These are phyloP conservation scores for Mystacornis crossleyi DNA, from an alignment of 2,113 vertebrate species.

Conservation along the genomic window DNA sequence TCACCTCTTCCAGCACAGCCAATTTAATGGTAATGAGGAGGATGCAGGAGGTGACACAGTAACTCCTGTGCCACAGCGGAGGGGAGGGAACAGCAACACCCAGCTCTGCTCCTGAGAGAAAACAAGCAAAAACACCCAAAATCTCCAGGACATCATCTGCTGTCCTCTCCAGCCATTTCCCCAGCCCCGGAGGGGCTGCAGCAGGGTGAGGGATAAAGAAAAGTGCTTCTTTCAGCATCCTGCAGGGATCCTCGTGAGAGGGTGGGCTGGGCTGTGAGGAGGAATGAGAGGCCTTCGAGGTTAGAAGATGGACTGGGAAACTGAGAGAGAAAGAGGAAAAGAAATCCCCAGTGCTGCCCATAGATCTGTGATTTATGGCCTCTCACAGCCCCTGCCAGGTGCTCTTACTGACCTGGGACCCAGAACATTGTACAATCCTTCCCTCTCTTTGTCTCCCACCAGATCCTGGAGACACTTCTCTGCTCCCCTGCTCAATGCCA, in stretches of 20 bases:
- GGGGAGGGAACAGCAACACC: not conserved
- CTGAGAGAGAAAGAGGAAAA: not conserved
- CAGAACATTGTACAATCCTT: not conserved
- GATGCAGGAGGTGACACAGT: not conserved
- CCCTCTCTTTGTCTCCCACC: not conserved
- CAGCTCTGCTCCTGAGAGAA: not conserved
- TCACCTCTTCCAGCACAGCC: not conserved
- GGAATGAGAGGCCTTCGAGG: not conserved
- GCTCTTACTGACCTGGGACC: not conserved
- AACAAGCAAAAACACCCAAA: not conserved
- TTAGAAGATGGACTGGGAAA: not conserved
- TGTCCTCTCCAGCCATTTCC: not conserved
- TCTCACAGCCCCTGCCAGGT: not conserved
- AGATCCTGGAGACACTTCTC: not conserved
- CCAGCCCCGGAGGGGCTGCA: not conserved
- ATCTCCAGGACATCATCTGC: not conserved
- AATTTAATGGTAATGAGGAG: not conserved
- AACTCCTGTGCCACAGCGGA: not conserved
- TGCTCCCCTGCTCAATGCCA: not conserved
- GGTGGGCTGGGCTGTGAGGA: not conserved
- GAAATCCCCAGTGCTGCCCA: not conserved
- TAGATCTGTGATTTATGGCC: not conserved
- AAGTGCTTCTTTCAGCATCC: not conserved
- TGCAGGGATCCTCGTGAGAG: not conserved
- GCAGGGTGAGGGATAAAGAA: not conserved